Percentiles rank a stretch among this genome's conserved stretches.
Conservation (phyloP, 2,797 vertebrate species). For the Catostomus latipinnis region DNA sequence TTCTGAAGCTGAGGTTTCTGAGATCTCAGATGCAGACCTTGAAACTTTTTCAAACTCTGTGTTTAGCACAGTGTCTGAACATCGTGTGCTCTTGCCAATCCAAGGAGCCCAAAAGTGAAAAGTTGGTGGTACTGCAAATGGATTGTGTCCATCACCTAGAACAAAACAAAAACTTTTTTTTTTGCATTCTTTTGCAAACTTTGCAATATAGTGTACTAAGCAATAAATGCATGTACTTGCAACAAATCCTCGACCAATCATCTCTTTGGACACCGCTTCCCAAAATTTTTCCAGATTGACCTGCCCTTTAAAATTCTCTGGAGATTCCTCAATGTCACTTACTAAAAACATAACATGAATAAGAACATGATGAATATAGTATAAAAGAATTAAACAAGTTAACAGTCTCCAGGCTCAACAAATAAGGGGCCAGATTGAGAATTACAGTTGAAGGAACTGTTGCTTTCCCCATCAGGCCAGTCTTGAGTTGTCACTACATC, state of each 20-base stretch:
- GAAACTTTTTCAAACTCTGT: too few relatives aligned
- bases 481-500: too few relatives aligned
- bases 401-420: too few relatives aligned
- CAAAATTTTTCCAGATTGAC: slow-evolving; percentile 39
- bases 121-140: slow-evolving; percentile 7
- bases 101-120: slow-evolving; percentile 12
- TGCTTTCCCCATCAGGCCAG: too few relatives aligned
- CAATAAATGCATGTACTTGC: background rate
- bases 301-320: slow-evolving; percentile 34
- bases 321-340: slow-evolving; percentile 33
- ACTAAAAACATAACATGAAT: background rate
- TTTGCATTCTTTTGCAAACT: background rate
- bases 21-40: too few relatives aligned
- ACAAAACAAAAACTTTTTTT: background rate
- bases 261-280: slow-evolving; percentile 26
- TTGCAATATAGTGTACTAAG: background rate
- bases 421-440: too few relatives aligned
- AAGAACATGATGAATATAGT: too few relatives aligned
- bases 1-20: too few relatives aligned
- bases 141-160: background rate
- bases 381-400: too few relatives aligned
- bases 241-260: slow-evolving; percentile 36
- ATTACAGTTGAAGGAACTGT: too few relatives aligned
- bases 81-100: background rate
- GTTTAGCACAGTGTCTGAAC: too few relatives aligned